Percentiles rank a stretch among this genome's conserved stretches.
Conservation (phyloP, 2,888 invertebrate genomes). For the Rhimphoctona megacephalus region DNA sequence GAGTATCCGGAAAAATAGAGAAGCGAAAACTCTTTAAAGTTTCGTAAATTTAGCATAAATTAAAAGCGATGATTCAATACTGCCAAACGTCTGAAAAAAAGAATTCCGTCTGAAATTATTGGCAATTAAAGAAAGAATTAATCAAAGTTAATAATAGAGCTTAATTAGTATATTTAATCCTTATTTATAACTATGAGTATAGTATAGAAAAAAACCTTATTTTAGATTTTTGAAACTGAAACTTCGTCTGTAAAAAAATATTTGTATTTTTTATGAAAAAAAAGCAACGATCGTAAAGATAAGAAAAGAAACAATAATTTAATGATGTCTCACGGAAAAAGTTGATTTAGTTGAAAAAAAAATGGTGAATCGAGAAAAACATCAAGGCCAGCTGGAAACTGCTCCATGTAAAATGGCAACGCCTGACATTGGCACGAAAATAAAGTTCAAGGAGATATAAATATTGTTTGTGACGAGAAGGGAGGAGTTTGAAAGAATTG, state of each 20-base stretch:
- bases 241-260: neutral
- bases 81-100: neutral
- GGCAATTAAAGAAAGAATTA: neutral
- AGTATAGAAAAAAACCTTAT: neutral
- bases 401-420: constrained; percentile 19
- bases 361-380: neutral
- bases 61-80: neutral
- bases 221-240: neutral
- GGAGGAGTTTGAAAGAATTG: constrained; percentile 50
- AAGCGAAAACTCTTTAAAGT: neutral
- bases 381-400: constrained; percentile 2
- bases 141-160: neutral
- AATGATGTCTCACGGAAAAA: neutral
- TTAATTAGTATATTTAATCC: neutral
- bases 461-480: constrained; percentile 59
- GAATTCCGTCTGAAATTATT: neutral
- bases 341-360: neutral
- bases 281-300: neutral
- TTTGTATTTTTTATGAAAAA: neutral
- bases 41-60: neutral
- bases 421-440: constrained; percentile 57
- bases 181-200: neutral
- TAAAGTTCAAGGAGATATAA: constrained; percentile 62
- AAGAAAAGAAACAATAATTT: neutral
- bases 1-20: neutral